A percentile compares a stretch with the other conserved stretches of the same genome.
Evolutionary conservation across 2,113 vertebrate genomes (phyloP).

Genomic region (Solea senegalensis): DNA sequence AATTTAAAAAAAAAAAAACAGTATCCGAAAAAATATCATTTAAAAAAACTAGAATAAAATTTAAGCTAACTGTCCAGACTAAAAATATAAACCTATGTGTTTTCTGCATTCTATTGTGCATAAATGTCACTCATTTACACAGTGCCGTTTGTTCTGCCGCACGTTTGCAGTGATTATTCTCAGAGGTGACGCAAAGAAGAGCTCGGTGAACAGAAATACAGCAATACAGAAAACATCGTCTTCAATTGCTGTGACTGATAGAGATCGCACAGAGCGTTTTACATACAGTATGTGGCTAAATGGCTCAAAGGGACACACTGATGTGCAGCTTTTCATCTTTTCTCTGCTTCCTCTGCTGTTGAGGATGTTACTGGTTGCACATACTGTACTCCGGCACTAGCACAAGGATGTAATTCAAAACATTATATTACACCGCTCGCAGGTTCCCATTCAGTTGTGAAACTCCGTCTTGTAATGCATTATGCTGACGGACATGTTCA

Average conservation of each 20-base stretch:
- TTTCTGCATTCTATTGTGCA: too few relatives aligned
- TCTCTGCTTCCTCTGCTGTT: slow-evolving; percentile 10
- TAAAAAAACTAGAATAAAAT: too few relatives aligned
- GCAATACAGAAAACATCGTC: slow-evolving; percentile 16
- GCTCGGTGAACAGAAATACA: slow-evolving; percentile 16
- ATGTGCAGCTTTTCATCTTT: slow-evolving; percentile 35
- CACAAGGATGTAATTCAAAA: slow-evolving; percentile 33
- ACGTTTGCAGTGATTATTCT: slow-evolving; percentile 6
- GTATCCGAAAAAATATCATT: too few relatives aligned
- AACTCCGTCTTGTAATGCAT: slow-evolving; percentile 39
- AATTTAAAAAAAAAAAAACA: too few relatives aligned
- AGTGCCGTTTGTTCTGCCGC: too few relatives aligned
- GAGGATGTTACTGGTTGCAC: not conserved
- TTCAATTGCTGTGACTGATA: slow-evolving; percentile 10
- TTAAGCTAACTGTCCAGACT: too few relatives aligned
- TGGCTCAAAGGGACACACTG: slow-evolving; percentile 15
- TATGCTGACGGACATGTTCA: slow-evolving; percentile 62
- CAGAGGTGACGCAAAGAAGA: not conserved
- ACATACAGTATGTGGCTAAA: slow-evolving; percentile 6
- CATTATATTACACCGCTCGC: slow-evolving; percentile 25
- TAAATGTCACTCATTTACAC: too few relatives aligned
- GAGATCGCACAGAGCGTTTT: slow-evolving; percentile 12
- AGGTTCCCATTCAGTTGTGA: slow-evolving; percentile 40
- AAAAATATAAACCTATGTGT: too few relatives aligned
- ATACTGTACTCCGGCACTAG: not conserved